These are phyloP conservation scores for Argynnis bischoffii DNA, from an alignment of 2,888 invertebrate species.

Conservation along the genomic window DNA sequence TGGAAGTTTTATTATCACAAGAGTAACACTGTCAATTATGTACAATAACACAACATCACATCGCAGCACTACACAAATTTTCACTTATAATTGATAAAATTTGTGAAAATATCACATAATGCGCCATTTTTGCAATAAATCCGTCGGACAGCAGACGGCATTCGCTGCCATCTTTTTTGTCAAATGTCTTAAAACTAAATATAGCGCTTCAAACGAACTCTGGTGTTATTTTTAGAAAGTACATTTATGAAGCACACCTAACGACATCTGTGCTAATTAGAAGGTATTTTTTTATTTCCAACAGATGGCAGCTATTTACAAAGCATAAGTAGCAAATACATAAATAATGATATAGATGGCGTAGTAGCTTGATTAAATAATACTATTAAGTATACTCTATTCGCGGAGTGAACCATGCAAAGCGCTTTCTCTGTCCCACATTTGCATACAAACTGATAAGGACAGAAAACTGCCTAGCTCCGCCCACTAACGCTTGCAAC, in stretches of 20 bases:
- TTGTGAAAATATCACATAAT: slow-evolving; percentile 79
- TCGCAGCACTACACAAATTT: slow-evolving; percentile 77
- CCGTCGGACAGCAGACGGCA: slow-evolving; percentile 78
- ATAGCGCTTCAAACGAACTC: slow-evolving; percentile 81
- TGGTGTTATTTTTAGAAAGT: slow-evolving; percentile 82
- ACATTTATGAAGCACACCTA: slow-evolving; percentile 46
- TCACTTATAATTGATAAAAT: slow-evolving; percentile 75
- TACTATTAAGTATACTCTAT: too few species aligned
- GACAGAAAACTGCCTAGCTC: too few species aligned
- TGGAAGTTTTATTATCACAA: slow-evolving; percentile 76
- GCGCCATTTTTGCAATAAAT: slow-evolving; percentile 80
- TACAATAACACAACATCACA: slow-evolving; percentile 77
- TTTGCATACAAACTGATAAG: too few species aligned
- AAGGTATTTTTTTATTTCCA: background rate
- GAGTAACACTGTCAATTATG: slow-evolving; percentile 74
- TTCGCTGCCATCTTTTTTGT: slow-evolving; percentile 83
- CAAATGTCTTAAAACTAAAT: slow-evolving; percentile 82
- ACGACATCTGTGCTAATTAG: slow-evolving; percentile 56
- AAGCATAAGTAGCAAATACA: background rate
- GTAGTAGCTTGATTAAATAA: slow-evolving; percentile 11
- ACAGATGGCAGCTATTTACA: slow-evolving; percentile 34
- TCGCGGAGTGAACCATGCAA: too few species aligned
- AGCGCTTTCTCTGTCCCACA: too few species aligned
- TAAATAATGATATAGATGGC: slow-evolving; percentile 49
- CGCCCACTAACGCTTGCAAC: too few species aligned